A percentile compares a stretch with the other conserved stretches of the same genome.
Conservation (phyloP, 2,888 invertebrate genomes). For the Drosophila eohydei region DNA sequence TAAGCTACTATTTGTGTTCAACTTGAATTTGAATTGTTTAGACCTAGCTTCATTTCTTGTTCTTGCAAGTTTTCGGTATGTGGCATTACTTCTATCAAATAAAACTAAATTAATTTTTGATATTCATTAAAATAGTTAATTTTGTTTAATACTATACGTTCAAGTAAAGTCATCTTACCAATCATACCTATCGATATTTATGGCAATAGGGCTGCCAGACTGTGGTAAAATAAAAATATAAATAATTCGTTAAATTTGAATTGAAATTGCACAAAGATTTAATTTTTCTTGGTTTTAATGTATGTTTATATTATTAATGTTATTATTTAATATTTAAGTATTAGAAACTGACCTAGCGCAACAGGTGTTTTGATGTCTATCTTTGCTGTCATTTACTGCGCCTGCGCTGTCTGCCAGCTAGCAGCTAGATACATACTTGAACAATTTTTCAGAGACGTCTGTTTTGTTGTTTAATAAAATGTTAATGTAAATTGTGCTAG, state of each 20-base stretch:
- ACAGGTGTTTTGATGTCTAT: conserved; percentile 42
- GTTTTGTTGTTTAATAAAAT: conserved; percentile 42
- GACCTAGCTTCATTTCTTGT: too few relatives aligned
- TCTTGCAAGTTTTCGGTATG: too few relatives aligned
- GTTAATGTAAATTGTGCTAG: conserved; percentile 32
- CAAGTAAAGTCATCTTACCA: not conserved
- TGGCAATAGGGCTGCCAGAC: conserved; percentile 29
- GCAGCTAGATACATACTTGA: conserved; percentile 62
- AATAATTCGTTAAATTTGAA: conserved; percentile 16
- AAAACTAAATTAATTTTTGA: not conserved
- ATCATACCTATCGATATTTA: conserved; percentile 28
- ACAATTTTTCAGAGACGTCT: conserved; percentile 55
- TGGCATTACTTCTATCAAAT: not conserved
- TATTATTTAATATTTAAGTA: not conserved
- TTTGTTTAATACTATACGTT: not conserved
- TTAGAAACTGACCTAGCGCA: conserved; percentile 58
- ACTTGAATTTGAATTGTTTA: not conserved
- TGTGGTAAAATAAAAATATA: not conserved
- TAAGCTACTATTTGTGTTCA: not conserved
- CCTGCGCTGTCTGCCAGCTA: conserved; percentile 56
- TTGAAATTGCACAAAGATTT: not conserved
- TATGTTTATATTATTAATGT: not conserved
- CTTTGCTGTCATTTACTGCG: conserved; percentile 33
- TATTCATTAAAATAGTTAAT: not conserved
- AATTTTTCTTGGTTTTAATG: not conserved